These are phyloP conservation scores for Xyrichtys novacula DNA, from an alignment of 2,797 vertebrate genomes.

Conservation along the genomic window DNA sequence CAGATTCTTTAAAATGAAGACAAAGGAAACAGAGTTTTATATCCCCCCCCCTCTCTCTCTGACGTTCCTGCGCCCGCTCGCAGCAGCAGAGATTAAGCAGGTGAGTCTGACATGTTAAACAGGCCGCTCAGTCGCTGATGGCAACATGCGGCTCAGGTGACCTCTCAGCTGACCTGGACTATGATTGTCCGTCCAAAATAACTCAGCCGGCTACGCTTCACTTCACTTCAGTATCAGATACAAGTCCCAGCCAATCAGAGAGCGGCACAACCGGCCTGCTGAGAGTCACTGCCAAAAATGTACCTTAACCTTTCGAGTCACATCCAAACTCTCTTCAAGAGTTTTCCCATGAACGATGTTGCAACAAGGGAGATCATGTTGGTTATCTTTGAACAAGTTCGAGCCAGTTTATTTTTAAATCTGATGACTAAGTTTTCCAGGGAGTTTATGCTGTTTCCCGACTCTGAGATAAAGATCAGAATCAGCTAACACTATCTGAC, in stretches of 20 bases:
- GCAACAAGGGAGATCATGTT: not conserved
- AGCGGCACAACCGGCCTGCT: not conserved
- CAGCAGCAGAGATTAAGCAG: conserved; percentile 31
- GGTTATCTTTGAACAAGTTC: not conserved
- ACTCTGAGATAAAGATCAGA: conserved; percentile 8
- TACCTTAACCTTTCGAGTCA: not conserved
- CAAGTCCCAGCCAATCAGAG: conserved; percentile 8
- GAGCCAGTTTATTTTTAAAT: not conserved
- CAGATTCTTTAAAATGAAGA: not conserved
- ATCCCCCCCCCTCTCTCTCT: not conserved
- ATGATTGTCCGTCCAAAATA: not conserved
- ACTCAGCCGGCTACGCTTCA: not conserved
- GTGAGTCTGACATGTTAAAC: conserved; percentile 31
- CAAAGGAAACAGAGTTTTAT: not conserved
- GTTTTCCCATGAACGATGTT: not conserved
- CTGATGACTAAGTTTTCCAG: conserved; percentile 25
- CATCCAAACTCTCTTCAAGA: not conserved
- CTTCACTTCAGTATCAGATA: not conserved
- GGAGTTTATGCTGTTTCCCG: conserved; percentile 4
- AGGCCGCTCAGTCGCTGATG: not conserved
- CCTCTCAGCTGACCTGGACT: conserved; percentile 14
- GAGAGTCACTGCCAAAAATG: not conserved
- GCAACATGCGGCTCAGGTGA: conserved; percentile 1
- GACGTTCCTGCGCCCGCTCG: not conserved
- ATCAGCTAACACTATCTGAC: not conserved